These are phyloP conservation scores for Acromyrmex heyeri DNA, from an alignment of 1,140 invertebrate genomes.

Conservation along the genomic window DNA sequence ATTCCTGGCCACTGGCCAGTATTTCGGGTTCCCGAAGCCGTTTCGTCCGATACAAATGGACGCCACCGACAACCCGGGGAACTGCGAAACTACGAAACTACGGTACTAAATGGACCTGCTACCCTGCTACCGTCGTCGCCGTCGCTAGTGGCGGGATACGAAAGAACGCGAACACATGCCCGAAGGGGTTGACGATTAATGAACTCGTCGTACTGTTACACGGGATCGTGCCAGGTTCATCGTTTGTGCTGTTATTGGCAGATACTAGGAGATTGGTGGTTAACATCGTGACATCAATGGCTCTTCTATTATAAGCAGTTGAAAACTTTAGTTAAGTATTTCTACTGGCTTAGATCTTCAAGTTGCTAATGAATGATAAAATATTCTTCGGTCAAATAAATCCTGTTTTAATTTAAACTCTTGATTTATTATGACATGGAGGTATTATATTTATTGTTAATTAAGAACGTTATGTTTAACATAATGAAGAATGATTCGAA, in stretches of 20 bases:
- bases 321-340: neutral
- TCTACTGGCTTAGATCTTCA: neutral
- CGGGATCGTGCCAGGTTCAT: conserved; percentile 28
- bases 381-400: neutral
- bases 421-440: no score
- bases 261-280: conserved; percentile 6
- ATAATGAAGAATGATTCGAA: no score
- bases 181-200: conserved; percentile 50
- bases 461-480: no score
- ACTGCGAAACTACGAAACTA: conserved; percentile 80
- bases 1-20: conserved; percentile 82
- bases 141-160: conserved; percentile 20
- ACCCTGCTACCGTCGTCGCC: conserved; percentile 20
- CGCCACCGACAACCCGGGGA: conserved; percentile 69
- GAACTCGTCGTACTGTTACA: conserved; percentile 43
- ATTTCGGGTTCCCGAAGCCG: conserved; percentile 74
- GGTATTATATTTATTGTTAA: no score
- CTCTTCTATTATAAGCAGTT: neutral
- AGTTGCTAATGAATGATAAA: neutral
- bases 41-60: conserved; percentile 80
- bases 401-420: neutral
- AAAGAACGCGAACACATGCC: conserved; percentile 54
- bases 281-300: neutral
- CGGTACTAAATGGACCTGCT: conserved; percentile 67
- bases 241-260: conserved; percentile 51